Base-by-base conservation (phyloP, 2,113 vertebrate species). In the Chaetops frenatus region DNA sequence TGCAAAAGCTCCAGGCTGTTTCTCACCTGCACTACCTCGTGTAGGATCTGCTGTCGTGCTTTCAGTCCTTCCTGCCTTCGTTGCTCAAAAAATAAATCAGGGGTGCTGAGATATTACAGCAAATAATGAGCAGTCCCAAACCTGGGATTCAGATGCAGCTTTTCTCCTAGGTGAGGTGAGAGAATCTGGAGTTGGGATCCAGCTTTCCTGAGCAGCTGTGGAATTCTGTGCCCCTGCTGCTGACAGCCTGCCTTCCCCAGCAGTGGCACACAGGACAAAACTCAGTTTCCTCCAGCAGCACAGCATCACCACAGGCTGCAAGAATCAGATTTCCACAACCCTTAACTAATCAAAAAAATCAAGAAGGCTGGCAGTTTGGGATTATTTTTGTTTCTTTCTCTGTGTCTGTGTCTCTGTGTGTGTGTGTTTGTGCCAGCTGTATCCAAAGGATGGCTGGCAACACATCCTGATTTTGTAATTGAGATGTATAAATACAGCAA, bases 401-500 rank as follows among this genome's bases (percentile, higher is more conserved):
- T 53, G 7, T 56, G 1, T 22, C 4, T 50, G 5, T 20, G 8
- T 70, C 35, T 81, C 44, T 22, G 47, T 42, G 22, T 57, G 54
- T 83, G 83, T 36, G 57, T 90, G 81, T 92, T 88, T 88, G 62
- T 74, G 80, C 88, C 82, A 91, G 51, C 69, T 51, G 86, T 74
- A 78, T 88, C 91, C 86, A 81, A 92, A 86, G 1, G 69, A 95
- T 29, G 61, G 65, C 81, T 95, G 95, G 89, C 83, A 82, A 76
- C 69, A 57, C 65, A 84, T 92, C 91, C 93, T 67, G 57, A 94
- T 94, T 91, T 81, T 89, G 91, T 94, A 93, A 93, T 11, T 60
- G 86, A 94, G 86, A 81, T 81, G 77, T 54, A 94, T 66, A 86
- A 95, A 94, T 88, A 81, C 72, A 95, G 86, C 80, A 40, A 84